Percentiles rank a stretch among this genome's conserved stretches.
Evolutionary conservation across 2,113 vertebrate genomes (phyloP).

Genomic region (Callipepla squamata): DNA sequence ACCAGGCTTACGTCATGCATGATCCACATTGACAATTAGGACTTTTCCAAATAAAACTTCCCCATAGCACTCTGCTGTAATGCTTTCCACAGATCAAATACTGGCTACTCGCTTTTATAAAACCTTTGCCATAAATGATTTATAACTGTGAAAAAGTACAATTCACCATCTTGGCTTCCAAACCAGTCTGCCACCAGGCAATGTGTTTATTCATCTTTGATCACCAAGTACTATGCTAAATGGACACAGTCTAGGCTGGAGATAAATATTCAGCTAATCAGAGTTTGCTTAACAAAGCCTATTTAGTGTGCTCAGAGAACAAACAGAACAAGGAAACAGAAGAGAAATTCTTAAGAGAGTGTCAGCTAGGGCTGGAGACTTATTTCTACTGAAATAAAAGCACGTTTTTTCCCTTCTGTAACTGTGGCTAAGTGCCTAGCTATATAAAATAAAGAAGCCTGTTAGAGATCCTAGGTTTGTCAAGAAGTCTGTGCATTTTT

Average conservation of each 20-base stretch:
- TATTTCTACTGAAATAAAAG: neutral
- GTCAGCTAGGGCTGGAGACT: neutral
- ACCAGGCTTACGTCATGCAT: neutral
- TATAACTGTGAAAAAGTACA: neutral
- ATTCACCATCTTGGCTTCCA: neutral
- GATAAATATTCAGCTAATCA: neutral
- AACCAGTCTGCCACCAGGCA: neutral
- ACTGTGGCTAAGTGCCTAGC: neutral
- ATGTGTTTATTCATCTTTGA: neutral
- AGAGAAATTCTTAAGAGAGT: neutral
- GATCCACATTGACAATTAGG: neutral
- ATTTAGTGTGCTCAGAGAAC: neutral
- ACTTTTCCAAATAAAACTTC: neutral
- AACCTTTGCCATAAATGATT: neutral
- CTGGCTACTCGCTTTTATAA: neutral
- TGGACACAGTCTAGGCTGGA: neutral
- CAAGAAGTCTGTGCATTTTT: neutral
- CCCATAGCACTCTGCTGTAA: neutral
- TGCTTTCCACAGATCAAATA: neutral
- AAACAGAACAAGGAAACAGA: neutral
- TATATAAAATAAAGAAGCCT: neutral
- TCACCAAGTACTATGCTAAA: neutral
- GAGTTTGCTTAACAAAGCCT: neutral
- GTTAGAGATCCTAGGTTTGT: neutral
- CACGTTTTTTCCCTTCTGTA: neutral